Evolutionary conservation across 2,797 vertebrate species (phyloP), one percentile per base, ranked within the genome.

Genomic region (Channa striata): DNA sequence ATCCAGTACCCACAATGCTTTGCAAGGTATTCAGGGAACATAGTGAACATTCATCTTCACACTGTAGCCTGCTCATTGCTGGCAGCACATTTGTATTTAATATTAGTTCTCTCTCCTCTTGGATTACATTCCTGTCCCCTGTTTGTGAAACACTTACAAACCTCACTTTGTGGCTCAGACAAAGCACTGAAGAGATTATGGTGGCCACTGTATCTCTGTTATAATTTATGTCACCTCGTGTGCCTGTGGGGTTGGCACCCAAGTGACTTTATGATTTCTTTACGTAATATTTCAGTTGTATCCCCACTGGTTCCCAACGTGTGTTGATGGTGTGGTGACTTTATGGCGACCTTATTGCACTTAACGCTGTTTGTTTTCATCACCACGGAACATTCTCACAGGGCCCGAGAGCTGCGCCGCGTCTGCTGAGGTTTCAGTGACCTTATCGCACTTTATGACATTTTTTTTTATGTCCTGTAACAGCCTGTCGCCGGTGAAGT

Each of bases 401-500:
- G 83, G 79, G 67, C 73, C 37, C 37, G 50, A 25, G 37, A 43
- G 62, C 61, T 49, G 67, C 13, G 39, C 60, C 39, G 59, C 39
- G 75, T 67, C 74, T 51, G 57, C 56, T 7, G 72, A 81, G 70
- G 68, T 79, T 58, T 51, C 78, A 66, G 56, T 73, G 77, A 80
- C 81, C 79, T 89, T 87, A 87, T 82, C 79, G 60, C 84, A 77
- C 83, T 90, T 89, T 88, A 91, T 86, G 74, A 49, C 62, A 5
- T 67, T 48, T 74, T 57, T n/a, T 52, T 69, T 52, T 56, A 79
- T 65, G 46, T 81, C 71, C 77, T 56, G 48, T 67, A 73, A 78
- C 63, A 68, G 69, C 47, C 70, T 59, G 56, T 77, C 66, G 59
- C 19, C 60, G 62, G 56, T 59, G 33, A 25, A 5, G 16, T 6